A percentile compares a stretch with the other conserved stretches of the same genome.
Conservation (phyloP, 2,888 invertebrate genomes). For the Neocrepidodera transversa region DNA sequence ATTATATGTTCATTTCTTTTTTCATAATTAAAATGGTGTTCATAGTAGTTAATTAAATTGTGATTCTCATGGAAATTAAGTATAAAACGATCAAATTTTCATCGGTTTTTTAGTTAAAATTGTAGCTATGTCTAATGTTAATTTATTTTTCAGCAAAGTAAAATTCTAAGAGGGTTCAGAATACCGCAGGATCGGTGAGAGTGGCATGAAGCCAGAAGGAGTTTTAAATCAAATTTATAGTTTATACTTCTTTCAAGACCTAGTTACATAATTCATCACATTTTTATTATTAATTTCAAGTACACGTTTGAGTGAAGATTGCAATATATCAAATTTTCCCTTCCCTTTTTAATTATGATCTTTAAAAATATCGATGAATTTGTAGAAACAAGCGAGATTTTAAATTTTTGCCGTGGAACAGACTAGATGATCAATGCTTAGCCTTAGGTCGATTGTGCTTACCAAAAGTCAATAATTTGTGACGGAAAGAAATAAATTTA, state of each 20-base stretch:
- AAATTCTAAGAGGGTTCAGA: slow-evolving; percentile 75
- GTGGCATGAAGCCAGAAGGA: slow-evolving; percentile 28
- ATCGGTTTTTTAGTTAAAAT: neutral
- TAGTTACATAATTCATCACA: slow-evolving; percentile 50
- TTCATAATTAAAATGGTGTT: too few relatives aligned
- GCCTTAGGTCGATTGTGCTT: slow-evolving; percentile 8
- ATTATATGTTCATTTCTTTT: too few relatives aligned
- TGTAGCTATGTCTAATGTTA: slow-evolving; percentile 21
- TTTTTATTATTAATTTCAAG: slow-evolving; percentile 42
- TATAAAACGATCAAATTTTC: too few relatives aligned
- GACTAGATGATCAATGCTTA: slow-evolving; percentile 15
- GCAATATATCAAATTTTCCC: slow-evolving; percentile 5
- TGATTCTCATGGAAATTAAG: too few relatives aligned
- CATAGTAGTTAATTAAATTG: too few relatives aligned
- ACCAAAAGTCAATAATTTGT: slow-evolving; percentile 7
- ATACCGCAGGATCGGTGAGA: slow-evolving; percentile 77
- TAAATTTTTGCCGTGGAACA: slow-evolving; percentile 5
- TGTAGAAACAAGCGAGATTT: slow-evolving; percentile 6
- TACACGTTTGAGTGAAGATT: slow-evolving; percentile 45
- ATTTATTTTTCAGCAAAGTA: slow-evolving; percentile 72
- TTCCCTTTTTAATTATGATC: neutral
- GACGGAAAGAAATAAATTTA: neutral
- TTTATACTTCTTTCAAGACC: slow-evolving; percentile 31
- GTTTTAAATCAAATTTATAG: slow-evolving; percentile 37
- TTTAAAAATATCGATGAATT: slow-evolving; percentile 2